These are phyloP conservation scores for Dendrolimus kikuchii DNA, from an alignment of 1,140 invertebrate species.

Conservation along the genomic window DNA sequence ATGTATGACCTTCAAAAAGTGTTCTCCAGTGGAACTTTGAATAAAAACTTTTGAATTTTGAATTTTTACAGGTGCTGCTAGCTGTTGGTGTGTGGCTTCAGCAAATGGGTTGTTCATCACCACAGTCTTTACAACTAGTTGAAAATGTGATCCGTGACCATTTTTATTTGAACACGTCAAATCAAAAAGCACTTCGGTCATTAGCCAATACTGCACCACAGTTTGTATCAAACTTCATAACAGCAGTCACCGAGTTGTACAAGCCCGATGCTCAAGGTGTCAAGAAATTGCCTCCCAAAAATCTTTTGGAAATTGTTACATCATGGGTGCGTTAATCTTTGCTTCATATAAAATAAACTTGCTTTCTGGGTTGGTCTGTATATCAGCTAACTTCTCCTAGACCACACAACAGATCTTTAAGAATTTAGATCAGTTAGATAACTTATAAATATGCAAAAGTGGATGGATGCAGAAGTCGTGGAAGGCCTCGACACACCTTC, in stretches of 20 bases:
- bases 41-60: no score
- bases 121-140: constrained; percentile 79
- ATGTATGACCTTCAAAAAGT: no score
- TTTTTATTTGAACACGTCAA: constrained; percentile 79
- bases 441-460: no score
- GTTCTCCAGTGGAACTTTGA: no score
- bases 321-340: constrained; percentile 71
- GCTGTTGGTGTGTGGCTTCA: constrained; percentile 90
- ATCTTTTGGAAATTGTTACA: constrained; percentile 76
- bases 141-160: constrained; percentile 85
- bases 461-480: no score
- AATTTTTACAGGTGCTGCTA: constrained; percentile 73
- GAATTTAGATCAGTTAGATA: no score
- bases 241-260: constrained; percentile 86
- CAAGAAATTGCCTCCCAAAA: constrained; percentile 72
- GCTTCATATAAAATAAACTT: not conserved
- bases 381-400: no score
- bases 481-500: no score
- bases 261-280: constrained; percentile 54
- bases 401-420: no score
- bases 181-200: constrained; percentile 76
- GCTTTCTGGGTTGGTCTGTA: no score
- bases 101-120: constrained; percentile 84
- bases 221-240: constrained; percentile 86
- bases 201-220: constrained; percentile 81